A percentile compares a stretch with the other conserved stretches of the same genome.
Evolutionary conservation across 2,113 vertebrate species (phyloP).

Genomic region (Oryzias javanicus): DNA sequence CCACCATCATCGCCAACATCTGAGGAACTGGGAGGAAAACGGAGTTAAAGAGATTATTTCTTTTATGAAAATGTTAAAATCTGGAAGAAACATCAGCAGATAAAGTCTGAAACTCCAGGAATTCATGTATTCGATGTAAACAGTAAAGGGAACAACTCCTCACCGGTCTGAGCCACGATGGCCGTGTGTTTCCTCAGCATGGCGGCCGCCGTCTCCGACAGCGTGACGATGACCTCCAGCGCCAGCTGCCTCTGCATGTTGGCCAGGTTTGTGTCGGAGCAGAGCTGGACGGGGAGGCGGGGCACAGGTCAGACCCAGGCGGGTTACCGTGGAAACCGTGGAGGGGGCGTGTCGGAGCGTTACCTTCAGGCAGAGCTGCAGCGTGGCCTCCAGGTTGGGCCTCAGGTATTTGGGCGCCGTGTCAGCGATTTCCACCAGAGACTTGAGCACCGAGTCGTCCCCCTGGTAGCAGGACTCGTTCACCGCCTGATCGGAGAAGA

Average conservation of each 20-base stretch:
- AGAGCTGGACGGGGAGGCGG: conserved; percentile 78
- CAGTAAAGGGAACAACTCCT: conserved; percentile 63
- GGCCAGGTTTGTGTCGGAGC: conserved; percentile 88
- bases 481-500: conserved; percentile 78
- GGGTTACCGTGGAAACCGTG: not conserved
- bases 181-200: conserved; percentile 95
- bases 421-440: conserved; percentile 96
- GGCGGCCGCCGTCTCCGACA: conserved; percentile 95
- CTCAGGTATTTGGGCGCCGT: conserved; percentile 95
- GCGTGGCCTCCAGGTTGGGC: conserved; percentile 91
- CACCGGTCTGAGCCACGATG: conserved; percentile 92
- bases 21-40: conserved; percentile 84
- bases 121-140: too few species aligned
- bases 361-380: conserved; percentile 94
- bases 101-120: too few species aligned
- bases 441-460: conserved; percentile 96
- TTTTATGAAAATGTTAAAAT: too few species aligned
- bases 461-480: conserved; percentile 96
- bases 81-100: too few species aligned
- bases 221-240: conserved; percentile 93
- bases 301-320: not conserved
- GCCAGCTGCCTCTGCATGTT: conserved; percentile 98
- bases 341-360: not conserved
- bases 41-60: too few species aligned
- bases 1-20: conserved; percentile 99